phyloP scores from a whole-genome alignment of 2,888 invertebrate genomes.

The Orthosia cruda region DNA sequence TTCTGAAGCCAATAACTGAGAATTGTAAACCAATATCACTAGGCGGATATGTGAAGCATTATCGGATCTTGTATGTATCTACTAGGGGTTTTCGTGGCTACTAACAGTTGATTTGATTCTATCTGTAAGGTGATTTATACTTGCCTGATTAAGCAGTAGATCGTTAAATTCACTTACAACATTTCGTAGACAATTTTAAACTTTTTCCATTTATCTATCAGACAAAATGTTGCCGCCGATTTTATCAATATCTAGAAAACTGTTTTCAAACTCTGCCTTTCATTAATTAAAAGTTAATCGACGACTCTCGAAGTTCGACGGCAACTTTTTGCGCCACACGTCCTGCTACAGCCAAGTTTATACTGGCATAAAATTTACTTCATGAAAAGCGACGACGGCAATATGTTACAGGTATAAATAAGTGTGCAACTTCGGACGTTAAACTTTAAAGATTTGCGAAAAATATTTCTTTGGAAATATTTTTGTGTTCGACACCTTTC shows the following conservation, averaged over 20 bases:
- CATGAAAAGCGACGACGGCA: slow-evolving; percentile 59
- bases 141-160: not conserved
- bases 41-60: slow-evolving; percentile 41
- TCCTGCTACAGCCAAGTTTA: slow-evolving; percentile 53
- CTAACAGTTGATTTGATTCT: slow-evolving; percentile 5
- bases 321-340: slow-evolving; percentile 63
- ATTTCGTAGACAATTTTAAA: slow-evolving; percentile 9
- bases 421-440: slow-evolving; percentile 42
- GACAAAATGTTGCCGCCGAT: slow-evolving; percentile 48
- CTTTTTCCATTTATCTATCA: slow-evolving; percentile 46
- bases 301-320: slow-evolving; percentile 64
- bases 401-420: slow-evolving; percentile 58
- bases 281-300: slow-evolving; percentile 82
- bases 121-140: slow-evolving; percentile 8
- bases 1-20: slow-evolving; percentile 56
- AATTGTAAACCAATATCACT: slow-evolving; percentile 62
- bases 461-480: slow-evolving; percentile 23
- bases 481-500: not conserved
- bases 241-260: slow-evolving; percentile 68
- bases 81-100: slow-evolving; percentile 12
- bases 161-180: not conserved
- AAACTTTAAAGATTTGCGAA: slow-evolving; percentile 45
- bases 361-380: slow-evolving; percentile 62
- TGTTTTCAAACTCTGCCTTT: slow-evolving; percentile 71
- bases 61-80: slow-evolving; percentile 35